Evolutionary conservation across 2,888 invertebrate species (phyloP).

Genomic region (Tetropium fuscum): DNA sequence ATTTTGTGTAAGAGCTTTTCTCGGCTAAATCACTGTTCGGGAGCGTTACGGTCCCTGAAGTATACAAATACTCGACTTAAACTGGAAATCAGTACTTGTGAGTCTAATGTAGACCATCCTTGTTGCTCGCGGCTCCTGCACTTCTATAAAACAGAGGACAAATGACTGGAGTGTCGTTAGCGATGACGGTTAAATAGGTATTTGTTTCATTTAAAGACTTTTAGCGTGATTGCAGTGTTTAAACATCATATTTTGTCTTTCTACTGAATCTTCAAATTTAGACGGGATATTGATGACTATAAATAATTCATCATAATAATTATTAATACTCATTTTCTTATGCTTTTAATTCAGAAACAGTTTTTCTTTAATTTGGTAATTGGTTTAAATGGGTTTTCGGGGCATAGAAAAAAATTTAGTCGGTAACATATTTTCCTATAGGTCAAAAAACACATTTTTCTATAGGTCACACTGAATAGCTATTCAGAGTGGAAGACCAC

Average conservation of each 20-base stretch:
- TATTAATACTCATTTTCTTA: too few relatives aligned
- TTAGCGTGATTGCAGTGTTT: conserved; percentile 23
- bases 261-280: too few relatives aligned
- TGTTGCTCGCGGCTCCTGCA: conserved; percentile 6
- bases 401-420: too few relatives aligned
- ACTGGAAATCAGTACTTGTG: conserved; percentile 46
- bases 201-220: conserved; percentile 25
- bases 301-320: too few relatives aligned
- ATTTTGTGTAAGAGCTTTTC: conserved; percentile 63
- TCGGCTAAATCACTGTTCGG: conserved; percentile 42
- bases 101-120: conserved; percentile 16
- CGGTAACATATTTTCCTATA: too few relatives aligned
- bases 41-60: conserved; percentile 37
- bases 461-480: too few relatives aligned
- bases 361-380: too few relatives aligned
- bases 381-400: too few relatives aligned
- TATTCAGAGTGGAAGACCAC: too few relatives aligned
- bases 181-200: conserved; percentile 16
- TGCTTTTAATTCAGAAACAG: too few relatives aligned
- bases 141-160: conserved; percentile 21
- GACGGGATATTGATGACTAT: too few relatives aligned
- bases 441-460: too few relatives aligned
- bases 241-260: conserved; percentile 1
- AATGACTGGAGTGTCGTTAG: conserved; percentile 13
- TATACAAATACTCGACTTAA: conserved; percentile 60